Base-by-base conservation (phyloP, 37 sponge, comb jelly and placozoan species). In the Ephydatia muelleri region DNA sequence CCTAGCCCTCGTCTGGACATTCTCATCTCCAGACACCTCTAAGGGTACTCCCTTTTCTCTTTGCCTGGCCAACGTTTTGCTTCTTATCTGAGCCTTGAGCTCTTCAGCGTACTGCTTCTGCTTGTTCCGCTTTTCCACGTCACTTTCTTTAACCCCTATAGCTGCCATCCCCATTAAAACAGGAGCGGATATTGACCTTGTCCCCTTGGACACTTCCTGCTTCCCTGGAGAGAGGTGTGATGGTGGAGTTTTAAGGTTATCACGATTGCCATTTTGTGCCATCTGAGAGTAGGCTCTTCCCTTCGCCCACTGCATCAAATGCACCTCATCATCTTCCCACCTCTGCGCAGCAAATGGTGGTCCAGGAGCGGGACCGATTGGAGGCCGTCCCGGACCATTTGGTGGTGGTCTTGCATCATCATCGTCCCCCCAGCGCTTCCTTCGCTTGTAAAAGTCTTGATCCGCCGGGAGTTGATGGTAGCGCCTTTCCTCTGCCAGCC, bases 271-370 rank as follows among this genome's bases (percentile, higher is more conserved):
- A 14, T 35, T 72, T 16, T 72, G 73, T 39, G 77, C 34, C 11
- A 16, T 34, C 12, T 2, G 31, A 19, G 30, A 27, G 30, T 78
- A 27, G 26, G 66, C 67, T 79, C 32, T 39, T 6, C 64, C 28
- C 64, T 66, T 73, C 33, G 81, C 85, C 89, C 93, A 92, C 69
- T 67, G 48, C 71, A 85, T 40, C 13, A 87, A 37, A 5, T 81
- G 84, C 29, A 32, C 69, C 65, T 92, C 92, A 21, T 92, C 93
- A 22, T 88, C 89, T 1, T 81, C 86, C 93, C 89, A 88, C 33
- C 72, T 28, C 65, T 35, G 75, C 16, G 49, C 35, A n/a, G 57
- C 16, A n/a, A n/a, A n/a, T n/a, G n/a, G n/a, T n/a, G n/a, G n/a
- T n/a, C n/a, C n/a, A n/a, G n/a, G n/a, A 65, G 32, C 16, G 5